phyloP scores from a whole-genome alignment of 2,888 invertebrate species.

The Acrobeloides nanus region DNA sequence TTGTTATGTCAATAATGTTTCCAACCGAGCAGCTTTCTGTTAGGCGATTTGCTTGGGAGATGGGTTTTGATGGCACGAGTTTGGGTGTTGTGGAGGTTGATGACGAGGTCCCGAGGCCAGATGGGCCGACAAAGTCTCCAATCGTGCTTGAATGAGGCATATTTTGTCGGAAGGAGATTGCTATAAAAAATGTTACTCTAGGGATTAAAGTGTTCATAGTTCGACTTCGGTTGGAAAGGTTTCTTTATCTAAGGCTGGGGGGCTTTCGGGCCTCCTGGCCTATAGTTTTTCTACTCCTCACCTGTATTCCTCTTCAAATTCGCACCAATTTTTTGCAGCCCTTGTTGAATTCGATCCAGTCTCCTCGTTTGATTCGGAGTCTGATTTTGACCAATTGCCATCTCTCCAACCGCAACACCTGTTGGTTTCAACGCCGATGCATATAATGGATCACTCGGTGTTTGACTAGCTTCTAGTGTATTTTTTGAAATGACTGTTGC shows the following conservation, averaged over 20 bases:
- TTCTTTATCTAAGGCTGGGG: too few species aligned
- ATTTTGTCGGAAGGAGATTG: slow-evolving; percentile 7
- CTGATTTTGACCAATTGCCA: too few species aligned
- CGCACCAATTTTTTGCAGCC: slow-evolving; percentile 15
- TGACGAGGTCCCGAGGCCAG: slow-evolving; percentile 2
- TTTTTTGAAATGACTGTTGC: neutral
- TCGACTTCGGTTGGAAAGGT: too few species aligned
- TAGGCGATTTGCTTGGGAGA: too few species aligned
- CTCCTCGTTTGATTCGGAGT: neutral
- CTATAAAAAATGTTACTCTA: slow-evolving; percentile 2
- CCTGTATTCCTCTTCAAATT: slow-evolving; percentile 8
- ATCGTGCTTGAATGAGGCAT: slow-evolving; percentile 13
- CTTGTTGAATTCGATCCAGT: slow-evolving; percentile 11
- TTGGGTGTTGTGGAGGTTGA: slow-evolving; percentile 6
- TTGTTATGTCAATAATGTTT: slow-evolving; percentile 11
- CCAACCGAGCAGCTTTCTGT: slow-evolving; percentile 17
- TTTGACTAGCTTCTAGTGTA: neutral
- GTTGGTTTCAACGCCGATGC: neutral
- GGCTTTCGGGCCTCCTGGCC: too few species aligned
- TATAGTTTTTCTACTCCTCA: too few species aligned
- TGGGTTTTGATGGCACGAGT: too few species aligned
- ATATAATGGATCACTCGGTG: neutral
- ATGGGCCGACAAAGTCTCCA: slow-evolving; percentile 1
- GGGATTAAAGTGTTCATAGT: slow-evolving; percentile 1
- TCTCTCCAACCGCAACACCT: too few species aligned